Evolutionary conservation across 2,113 vertebrate species (phyloP).

Genomic region (Tor tambroides): DNA sequence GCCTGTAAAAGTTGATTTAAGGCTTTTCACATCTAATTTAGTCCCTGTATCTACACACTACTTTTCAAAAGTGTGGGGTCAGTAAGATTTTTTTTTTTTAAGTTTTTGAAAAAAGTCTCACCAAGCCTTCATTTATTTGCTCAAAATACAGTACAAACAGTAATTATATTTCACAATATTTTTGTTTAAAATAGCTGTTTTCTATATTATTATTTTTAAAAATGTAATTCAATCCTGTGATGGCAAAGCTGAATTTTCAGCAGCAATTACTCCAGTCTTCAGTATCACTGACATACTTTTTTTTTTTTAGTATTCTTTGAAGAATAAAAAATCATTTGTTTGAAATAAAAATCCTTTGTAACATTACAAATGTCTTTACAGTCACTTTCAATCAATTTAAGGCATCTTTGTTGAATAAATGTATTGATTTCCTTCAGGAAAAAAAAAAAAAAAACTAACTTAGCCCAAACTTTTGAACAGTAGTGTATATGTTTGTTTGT

Average conservation of each 20-base stretch:
- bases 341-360: background rate
- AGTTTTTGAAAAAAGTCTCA: background rate
- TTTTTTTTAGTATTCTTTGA: background rate
- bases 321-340: background rate
- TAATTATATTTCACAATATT: too few species aligned
- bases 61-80: background rate
- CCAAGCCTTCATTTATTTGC: background rate
- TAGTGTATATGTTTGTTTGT: background rate
- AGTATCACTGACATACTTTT: background rate
- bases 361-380: background rate
- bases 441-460: background rate
- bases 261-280: background rate
- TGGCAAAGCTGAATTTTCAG: background rate
- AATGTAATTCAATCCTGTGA: background rate
- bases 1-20: background rate
- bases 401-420: background rate
- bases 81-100: background rate
- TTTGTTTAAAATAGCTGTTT: too few species aligned
- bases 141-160: background rate
- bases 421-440: background rate
- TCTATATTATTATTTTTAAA: background rate
- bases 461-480: background rate
- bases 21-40: background rate
- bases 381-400: background rate
- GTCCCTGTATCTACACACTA: background rate